Evolutionary conservation across 92 coral and sea anemone genomes (phyloP), one percentile per base, ranked within the genome.

Genomic region (Palythoa heliodiscus): DNA sequence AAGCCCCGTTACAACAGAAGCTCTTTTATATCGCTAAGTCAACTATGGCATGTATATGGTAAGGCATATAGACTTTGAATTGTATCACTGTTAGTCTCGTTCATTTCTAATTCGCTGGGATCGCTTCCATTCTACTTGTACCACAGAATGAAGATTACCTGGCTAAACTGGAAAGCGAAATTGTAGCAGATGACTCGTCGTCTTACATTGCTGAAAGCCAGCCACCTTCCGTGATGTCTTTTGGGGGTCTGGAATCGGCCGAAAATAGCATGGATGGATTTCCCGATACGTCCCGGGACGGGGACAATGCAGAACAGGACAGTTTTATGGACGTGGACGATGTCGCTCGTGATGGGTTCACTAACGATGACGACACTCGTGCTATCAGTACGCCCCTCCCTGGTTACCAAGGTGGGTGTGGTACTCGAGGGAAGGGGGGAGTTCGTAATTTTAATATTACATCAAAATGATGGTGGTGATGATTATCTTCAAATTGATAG

Each of bases 191-290:
- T 63, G 99, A 96, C 82, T 88, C 95, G 40, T 96, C 99, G 19
- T 96, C 99, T 15, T 94, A 96, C 83, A 85, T 93, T 11, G 93
- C 99, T 15, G 84, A 80, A 70, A 96, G 99, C 79, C 98, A 96
- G 84, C 99, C 99, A 57, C 98, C 99, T 11, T 96, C 99, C 6
- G 99, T 94, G 38, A 86, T 87, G 66, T 80, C 84, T 4, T 40
- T 80, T 43, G 96, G 97, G 19, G 91, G 93, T 11, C 97, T 94
- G 77, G 89, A 89, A 83, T 96, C 94, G 11, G 77, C 87, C 71
- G 99, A 96, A 19, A 94, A 96, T 89, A 96, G 99, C 87, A 89
- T 96, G 95, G 99, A 96, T 24, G 99, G 95, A 37, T 96, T 96
- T 78, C 99, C 98, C 23, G 98, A 92, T 86, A 83, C 83, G 77